Evolutionary conservation across 2,797 vertebrate species (phyloP).

Genomic region (Botia almorhae): DNA sequence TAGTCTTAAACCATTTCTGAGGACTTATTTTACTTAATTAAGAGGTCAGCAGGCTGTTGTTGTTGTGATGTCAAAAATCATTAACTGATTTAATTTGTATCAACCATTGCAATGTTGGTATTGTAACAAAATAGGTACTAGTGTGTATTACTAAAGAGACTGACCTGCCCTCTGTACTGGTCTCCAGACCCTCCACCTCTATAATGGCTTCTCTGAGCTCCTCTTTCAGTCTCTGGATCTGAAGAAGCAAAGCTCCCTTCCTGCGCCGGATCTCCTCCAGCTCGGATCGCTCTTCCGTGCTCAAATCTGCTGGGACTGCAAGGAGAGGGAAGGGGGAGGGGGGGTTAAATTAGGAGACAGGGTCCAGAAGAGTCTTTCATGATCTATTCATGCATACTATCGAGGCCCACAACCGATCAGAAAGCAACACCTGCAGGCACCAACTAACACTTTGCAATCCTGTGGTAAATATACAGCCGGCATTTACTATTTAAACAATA

Average conservation of each 20-base stretch:
- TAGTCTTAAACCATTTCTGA: neutral
- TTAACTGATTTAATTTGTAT: no score
- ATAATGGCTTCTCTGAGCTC: conserved; percentile 93
- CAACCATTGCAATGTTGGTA: no score
- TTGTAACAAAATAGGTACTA: no score
- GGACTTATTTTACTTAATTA: no score
- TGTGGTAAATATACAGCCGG: no score
- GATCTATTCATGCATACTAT: neutral
- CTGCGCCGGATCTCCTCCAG: conserved; percentile 93
- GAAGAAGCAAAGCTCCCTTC: conserved; percentile 91
- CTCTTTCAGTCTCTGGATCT: conserved; percentile 93
- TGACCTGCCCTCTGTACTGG: conserved; percentile 92
- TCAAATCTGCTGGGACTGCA: conserved; percentile 82
- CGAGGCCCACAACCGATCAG: neutral
- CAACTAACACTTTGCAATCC: neutral
- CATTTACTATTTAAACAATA: no score
- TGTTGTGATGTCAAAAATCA: no score
- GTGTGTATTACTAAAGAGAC: conserved; percentile 14
- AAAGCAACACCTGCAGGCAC: conserved; percentile 27
- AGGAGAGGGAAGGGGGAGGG: neutral
- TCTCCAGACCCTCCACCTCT: conserved; percentile 92
- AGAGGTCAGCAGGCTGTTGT: no score
- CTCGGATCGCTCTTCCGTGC: conserved; percentile 91
- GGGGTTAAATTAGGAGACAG: neutral
- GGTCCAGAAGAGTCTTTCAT: neutral